Base-by-base conservation (phyloP, 2,113 vertebrate genomes). In the Glareola pratincola region DNA sequence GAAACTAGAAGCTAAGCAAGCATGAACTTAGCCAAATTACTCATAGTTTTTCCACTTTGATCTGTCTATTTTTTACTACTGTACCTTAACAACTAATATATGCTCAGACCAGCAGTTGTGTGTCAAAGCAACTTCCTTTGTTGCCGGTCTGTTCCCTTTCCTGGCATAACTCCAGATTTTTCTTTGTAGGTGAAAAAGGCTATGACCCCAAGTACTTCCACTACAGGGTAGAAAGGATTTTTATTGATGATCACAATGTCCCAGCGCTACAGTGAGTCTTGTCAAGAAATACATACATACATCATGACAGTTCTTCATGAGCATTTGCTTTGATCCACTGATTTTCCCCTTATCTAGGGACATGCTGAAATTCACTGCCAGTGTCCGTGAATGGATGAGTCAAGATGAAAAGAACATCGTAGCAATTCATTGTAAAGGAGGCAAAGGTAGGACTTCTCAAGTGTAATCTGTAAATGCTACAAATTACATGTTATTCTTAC, bases 181-280 rank as follows among this genome's bases (percentile, higher is more conserved):
- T 88, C 92, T 73, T 87, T 98, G 9, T 84, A 99, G 99, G 99
- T 98, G 99, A 99, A 95, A 99, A 98, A 96, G 98, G 98, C 72
- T 99, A 99, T 69, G 98, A 99, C 90, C 98, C 99, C 8, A 97
- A 98, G 91, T 95, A 98, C 96, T 99, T 99, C 97, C 99, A 99
- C 97, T 98, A 99, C 93, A 98, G 98, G 81, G 99, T 99, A 30
- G 98, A 98, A 75, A 98, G 99, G 53, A 97, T 99, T 48, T 98
- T 99, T 96, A 99, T 99, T 75, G 99, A 99, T 67, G 99, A 99
- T 95, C 99, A 99, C 89, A 99, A 99, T 22, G 99, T 99, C 15
- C 99, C 99, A 64, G 94, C 98, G 1, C 86, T 99, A 50, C 98
- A 97, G 99, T 99, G 96, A 99, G 99, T 98, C 41, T 66, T 79